Base-by-base conservation (phyloP, 2,797 vertebrate genomes). In the Oreochromis mossambicus region DNA sequence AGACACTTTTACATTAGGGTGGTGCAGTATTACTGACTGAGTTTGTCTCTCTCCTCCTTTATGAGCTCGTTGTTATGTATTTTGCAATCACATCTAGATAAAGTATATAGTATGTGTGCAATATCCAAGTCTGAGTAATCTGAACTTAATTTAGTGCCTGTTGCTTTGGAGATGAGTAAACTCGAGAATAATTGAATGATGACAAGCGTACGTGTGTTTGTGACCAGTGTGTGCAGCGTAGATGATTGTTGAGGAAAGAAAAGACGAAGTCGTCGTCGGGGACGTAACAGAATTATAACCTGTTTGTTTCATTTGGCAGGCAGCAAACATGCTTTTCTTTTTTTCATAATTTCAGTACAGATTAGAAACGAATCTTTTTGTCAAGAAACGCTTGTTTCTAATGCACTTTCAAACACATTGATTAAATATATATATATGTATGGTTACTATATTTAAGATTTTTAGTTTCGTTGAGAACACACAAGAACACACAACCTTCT, bases 71-170 rank as follows among this genome's bases (percentile, higher is more conserved):
- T 29, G 4, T 75, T 48, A 17, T 8, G 43, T 75, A 48, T 48
- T 48, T 29, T 19, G 21, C 68, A 7, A 1, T 46, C 14, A 29
- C 2, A 8, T 46, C 41, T 73, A 15, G 68, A 21, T 46, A 73
- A 32, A 75, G 68, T 66, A 24, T 73, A 50, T 50, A 13, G 6
- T 73, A 1, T 12, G 15, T 73, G 85, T 89, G 85, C 82, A 91
- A 82, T 79, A 73, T 77, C 66, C 43, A 41, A 41, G 21, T 80
- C 29, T 54, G 58, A 78, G 14, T 32, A 11, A 34, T 86, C 51
- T 21, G 26, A 48, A 80, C 41, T 48, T 8, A 77, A 89, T 89
- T 89, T 75, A 86, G 85, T 92, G 91, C 90, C 89, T 90, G 54
- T 76, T 75, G 77, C 79, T 83, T 83, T 38, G 24, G 66, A 81